These are phyloP conservation scores for Pseudolaguvia tuberculata DNA, from an alignment of 2,113 vertebrate species.

Conservation along the genomic window DNA sequence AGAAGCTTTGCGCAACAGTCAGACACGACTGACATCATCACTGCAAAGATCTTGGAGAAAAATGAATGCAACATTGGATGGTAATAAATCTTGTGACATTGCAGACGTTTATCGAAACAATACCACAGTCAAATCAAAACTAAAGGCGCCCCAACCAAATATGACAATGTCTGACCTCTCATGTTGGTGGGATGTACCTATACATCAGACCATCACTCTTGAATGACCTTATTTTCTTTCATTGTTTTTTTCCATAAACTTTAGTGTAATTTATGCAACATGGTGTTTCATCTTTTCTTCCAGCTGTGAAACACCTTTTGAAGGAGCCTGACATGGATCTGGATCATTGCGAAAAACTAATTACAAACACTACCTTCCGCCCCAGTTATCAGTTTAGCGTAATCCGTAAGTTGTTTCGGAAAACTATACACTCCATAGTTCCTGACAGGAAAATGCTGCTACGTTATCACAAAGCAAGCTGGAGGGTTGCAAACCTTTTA, in stretches of 20 bases:
- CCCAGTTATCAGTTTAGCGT: background rate
- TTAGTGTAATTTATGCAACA: background rate
- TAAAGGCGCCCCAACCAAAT: too few relatives aligned
- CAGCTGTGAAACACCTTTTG: background rate
- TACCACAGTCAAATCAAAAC: too few relatives aligned
- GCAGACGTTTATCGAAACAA: too few relatives aligned
- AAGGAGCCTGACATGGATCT: background rate
- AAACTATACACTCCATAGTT: background rate
- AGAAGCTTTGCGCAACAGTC: too few relatives aligned
- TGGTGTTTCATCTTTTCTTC: background rate
- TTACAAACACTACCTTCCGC: background rate
- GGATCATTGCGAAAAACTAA: background rate
- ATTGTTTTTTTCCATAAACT: too few relatives aligned
- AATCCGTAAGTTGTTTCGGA: slow-evolving; percentile 20
- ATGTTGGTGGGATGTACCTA: too few relatives aligned
- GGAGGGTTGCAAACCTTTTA: background rate
- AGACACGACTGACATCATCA: too few relatives aligned
- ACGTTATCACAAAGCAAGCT: slow-evolving; percentile 17
- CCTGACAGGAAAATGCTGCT: background rate
- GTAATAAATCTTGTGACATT: too few relatives aligned
- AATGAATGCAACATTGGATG: too few relatives aligned
- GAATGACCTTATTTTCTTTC: background rate
- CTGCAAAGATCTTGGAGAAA: too few relatives aligned
- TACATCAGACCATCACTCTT: too few relatives aligned
- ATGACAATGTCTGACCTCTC: too few relatives aligned